Conservation (phyloP, 2,888 invertebrate genomes). For the Siphlonurus alternatus region DNA sequence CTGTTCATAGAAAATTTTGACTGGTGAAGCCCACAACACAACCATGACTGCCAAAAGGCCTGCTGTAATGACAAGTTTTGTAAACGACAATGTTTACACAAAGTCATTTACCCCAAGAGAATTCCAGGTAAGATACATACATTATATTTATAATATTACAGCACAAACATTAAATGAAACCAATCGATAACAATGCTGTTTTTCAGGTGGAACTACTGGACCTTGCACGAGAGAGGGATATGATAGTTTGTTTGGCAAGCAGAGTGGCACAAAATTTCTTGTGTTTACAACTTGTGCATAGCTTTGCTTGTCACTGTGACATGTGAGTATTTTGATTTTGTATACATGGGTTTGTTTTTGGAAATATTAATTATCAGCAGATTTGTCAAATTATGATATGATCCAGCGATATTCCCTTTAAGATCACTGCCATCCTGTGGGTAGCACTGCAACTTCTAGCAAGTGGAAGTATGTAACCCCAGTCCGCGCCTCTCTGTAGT, state of each 20-base stretch:
- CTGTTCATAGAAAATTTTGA: no score
- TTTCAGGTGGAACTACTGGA: conserved; percentile 55
- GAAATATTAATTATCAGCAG: no score
- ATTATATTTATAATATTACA: conserved; percentile 1
- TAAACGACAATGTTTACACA: conserved; percentile 49
- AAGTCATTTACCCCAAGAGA: conserved; percentile 64
- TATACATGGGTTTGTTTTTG: no score
- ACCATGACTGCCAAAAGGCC: not conserved
- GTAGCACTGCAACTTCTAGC: not conserved
- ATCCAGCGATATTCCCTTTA: no score
- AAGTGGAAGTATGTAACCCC: not conserved
- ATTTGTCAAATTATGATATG: no score
- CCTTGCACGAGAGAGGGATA: conserved; percentile 51
- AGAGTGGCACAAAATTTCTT: conserved; percentile 71
- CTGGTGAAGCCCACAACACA: no score
- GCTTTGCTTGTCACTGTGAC: not conserved
- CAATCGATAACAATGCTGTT: conserved; percentile 5
- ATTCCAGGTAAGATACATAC: conserved; percentile 39
- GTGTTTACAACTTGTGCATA: conserved; percentile 46
- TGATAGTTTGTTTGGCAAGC: conserved; percentile 60
- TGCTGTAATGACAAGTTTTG: not conserved
- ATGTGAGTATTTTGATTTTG: not conserved
- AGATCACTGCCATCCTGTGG: not conserved
- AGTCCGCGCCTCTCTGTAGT: no score
- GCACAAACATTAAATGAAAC: conserved; percentile 2